These are phyloP conservation scores for Sphaerodactylus townsendi DNA, from an alignment of 2,113 vertebrate genomes.

Conservation along the genomic window DNA sequence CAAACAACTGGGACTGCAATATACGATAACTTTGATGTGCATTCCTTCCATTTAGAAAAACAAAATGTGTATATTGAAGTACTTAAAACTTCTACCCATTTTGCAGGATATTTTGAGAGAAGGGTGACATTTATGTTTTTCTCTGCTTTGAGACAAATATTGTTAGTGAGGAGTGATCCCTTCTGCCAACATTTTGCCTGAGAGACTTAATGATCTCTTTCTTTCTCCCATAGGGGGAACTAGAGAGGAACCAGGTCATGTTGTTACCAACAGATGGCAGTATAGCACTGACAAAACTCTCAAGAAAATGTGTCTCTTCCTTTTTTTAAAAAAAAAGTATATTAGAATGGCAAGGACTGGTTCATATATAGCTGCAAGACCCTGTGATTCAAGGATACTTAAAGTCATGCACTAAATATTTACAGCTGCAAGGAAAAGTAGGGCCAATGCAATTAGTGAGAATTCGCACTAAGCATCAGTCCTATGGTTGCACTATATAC, in stretches of 20 bases:
- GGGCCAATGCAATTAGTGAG: background rate
- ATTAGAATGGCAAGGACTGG: background rate
- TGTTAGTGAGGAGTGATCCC: background rate
- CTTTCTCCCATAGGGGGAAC: background rate
- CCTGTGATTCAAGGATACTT: background rate
- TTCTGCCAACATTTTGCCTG: background rate
- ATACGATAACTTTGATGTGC: background rate
- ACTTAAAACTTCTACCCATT: no score
- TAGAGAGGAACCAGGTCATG: background rate
- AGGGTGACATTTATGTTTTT: background rate
- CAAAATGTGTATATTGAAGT: background rate
- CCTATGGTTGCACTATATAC: no score
- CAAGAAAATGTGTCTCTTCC: background rate
- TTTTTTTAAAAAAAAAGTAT: background rate
- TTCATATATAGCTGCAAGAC: background rate
- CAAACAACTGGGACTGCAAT: background rate
- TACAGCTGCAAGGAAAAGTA: background rate
- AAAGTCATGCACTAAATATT: background rate
- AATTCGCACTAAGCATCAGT: no score
- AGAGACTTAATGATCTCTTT: background rate
- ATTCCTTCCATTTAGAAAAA: background rate
- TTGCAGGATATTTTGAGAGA: background rate
- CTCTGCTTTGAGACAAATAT: background rate
- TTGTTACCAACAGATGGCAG: slow-evolving; percentile 7
- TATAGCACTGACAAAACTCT: background rate